A percentile compares a stretch with the other conserved stretches of the same genome.
These are phyloP conservation scores for zebrafish (Danio rerio) DNA, from an alignment of 2,113 vertebrate species.

Conservation along the genomic window DNA sequence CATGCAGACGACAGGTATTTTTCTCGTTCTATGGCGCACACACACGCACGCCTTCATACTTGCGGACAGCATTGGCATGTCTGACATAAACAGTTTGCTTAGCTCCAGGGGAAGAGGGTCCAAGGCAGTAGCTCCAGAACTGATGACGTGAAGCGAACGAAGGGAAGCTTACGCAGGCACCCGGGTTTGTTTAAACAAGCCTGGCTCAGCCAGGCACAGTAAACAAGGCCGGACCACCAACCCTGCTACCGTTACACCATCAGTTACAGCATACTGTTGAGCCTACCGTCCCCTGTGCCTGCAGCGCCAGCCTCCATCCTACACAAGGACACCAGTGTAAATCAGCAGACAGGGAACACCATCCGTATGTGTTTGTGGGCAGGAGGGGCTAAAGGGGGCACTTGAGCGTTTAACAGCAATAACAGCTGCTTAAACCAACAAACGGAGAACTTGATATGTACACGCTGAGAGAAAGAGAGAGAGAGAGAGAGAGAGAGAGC, in stretches of 20 bases:
- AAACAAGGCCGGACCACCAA: conserved; percentile 79
- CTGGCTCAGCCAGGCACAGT: conserved; percentile 62
- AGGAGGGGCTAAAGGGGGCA: conserved; percentile 24
- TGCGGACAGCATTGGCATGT: conserved; percentile 27
- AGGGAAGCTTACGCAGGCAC: conserved; percentile 66
- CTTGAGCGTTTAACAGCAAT: conserved; percentile 67
- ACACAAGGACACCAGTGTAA: conserved; percentile 18
- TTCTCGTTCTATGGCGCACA: not conserved
- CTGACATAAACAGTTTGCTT: conserved; percentile 47
- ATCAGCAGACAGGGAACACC: not conserved
- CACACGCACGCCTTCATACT: conserved; percentile 33
- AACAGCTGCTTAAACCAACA: conserved; percentile 75
- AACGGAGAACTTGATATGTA: conserved; percentile 72
- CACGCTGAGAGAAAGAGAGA: conserved; percentile 53
- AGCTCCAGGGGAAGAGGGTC: conserved; percentile 53
- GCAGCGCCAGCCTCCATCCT: not conserved
- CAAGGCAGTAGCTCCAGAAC: conserved; percentile 63
- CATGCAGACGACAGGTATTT: not conserved
- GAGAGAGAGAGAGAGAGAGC: not conserved
- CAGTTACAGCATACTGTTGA: conserved; percentile 14
- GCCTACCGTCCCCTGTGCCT: conserved; percentile 3
- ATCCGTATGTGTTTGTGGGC: conserved; percentile 11
- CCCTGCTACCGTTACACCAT: conserved; percentile 54
- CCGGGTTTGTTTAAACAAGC: conserved; percentile 74
- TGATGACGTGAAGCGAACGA: conserved; percentile 68